Evolutionary conservation across 2,797 vertebrate species (phyloP), one percentile per base, ranked within the genome.

Genomic region (Enteromius unitaeniatus): DNA sequence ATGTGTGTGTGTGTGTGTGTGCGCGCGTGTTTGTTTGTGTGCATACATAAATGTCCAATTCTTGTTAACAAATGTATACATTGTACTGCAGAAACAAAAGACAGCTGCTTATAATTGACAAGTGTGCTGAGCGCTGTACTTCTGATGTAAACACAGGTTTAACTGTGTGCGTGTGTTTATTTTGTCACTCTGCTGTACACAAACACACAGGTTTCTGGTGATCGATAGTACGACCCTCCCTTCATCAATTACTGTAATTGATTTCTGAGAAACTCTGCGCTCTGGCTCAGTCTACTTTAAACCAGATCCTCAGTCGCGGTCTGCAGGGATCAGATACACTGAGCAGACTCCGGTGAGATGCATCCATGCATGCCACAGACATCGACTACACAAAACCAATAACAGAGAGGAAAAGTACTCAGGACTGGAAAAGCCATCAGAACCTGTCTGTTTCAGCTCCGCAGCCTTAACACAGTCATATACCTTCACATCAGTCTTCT

Each of bases 231-330:
- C 87, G 26, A 88, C 79, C 26, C n/a, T 51, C 73, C 88, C 58
- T 68, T 91, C 93, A 93, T 94, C 92, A 92, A 90, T 91, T 90
- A 80, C 89, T 89, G 69, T 93, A 93, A 94, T 93, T 92, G 76
- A 81, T 90, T 91, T 92, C 88, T 88, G 82, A 70, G 70, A 90
- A 91, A 86, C 78, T 77, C 10, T 7, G 82, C 49, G 85, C 80
- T 73, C 85, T 42, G 79, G 51, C 64, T 19, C 10, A 81, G 85
- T 73, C 88, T 92, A 89, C 89, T 87, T 83, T 87, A 84, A 82
- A 31, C 84, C 78, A 78, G 73, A 67, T 87, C 55, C 47, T 3
- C 73, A 77, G 47, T 75, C 58, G 55, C 37, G 51, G 84, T 42
- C 64, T 79, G 53, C 26, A 72, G 75, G 86, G 72, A 79, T 45